These are phyloP conservation scores for Lerema accius DNA, from an alignment of 1,140 invertebrate species.

Conservation along the genomic window DNA sequence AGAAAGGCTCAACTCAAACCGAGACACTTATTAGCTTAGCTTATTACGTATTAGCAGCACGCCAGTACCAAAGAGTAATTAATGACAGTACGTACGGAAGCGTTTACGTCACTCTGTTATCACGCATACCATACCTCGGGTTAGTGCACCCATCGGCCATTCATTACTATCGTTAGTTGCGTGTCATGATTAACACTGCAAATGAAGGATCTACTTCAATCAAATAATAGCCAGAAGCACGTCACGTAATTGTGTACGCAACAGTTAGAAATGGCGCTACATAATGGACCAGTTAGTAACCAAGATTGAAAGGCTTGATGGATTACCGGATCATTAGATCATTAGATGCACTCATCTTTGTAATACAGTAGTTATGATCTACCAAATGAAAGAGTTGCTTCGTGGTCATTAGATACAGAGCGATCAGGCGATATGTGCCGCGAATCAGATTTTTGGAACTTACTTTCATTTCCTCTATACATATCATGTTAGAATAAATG, in stretches of 20 bases:
- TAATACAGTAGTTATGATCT: not conserved
- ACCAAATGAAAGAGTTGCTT: not conserved
- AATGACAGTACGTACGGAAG: not conserved
- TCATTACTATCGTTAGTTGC: constrained; percentile 26
- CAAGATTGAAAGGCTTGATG: not conserved
- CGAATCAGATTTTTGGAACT: no score
- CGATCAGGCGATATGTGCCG: no score
- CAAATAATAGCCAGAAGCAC: constrained; percentile 3
- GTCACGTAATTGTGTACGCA: constrained; percentile 5
- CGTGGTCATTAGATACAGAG: no score
- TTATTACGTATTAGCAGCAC: constrained; percentile 4
- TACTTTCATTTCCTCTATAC: no score
- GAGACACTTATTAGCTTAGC: no score
- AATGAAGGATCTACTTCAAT: constrained; percentile 5
- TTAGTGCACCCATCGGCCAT: constrained; percentile 12
- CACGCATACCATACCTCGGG: constrained; percentile 11
- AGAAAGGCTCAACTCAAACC: constrained; percentile 22
- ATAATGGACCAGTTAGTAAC: not conserved
- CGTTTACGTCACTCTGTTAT: constrained; percentile 20
- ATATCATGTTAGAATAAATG: no score
- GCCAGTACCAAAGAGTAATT: not conserved
- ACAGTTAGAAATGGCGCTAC: constrained; percentile 1
- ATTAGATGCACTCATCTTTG: not conserved
- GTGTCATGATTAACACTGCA: constrained; percentile 3
- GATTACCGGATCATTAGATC: not conserved